Conservation (phyloP, 2,113 vertebrate genomes). For the Anolis sagrei region DNA sequence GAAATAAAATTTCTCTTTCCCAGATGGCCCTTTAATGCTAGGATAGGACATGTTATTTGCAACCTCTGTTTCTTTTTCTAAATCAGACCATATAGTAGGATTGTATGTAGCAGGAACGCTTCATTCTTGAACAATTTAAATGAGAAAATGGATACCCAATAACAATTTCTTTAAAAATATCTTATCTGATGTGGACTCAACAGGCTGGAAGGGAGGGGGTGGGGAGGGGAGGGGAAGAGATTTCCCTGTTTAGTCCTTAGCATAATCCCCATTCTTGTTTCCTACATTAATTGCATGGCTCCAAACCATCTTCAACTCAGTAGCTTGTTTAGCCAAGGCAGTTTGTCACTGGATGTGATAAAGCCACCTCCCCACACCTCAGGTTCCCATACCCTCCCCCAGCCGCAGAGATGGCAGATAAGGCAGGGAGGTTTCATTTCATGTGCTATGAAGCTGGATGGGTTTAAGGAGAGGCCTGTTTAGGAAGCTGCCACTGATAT, state of each 20-base stretch:
- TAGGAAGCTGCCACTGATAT: slow-evolving; percentile 76
- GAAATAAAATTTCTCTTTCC: no score
- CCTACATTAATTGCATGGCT: slow-evolving; percentile 12
- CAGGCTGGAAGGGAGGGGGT: no score
- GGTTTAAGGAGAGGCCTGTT: slow-evolving; percentile 56
- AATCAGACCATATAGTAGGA: no score
- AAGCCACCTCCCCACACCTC: slow-evolving; percentile 70
- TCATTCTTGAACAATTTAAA: no score
- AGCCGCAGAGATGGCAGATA: slow-evolving; percentile 48
- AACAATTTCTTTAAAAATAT: no score
- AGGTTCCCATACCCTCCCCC: slow-evolving; percentile 59
- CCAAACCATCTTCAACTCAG: slow-evolving; percentile 36
- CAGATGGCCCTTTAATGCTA: no score
- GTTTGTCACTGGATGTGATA: slow-evolving; percentile 76
- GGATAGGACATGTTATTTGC: no score
- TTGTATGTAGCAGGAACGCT: no score
- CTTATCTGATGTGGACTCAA: no score
- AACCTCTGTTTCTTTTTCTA: no score
- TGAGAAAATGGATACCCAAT: no score
- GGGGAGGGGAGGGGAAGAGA: neutral
- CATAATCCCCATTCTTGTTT: neutral
- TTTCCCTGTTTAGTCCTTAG: neutral
- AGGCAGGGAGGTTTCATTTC: slow-evolving; percentile 62
- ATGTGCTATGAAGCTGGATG: slow-evolving; percentile 54
- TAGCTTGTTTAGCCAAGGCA: slow-evolving; percentile 63